A percentile compares a stretch with the other conserved stretches of the same genome.
Conservation (phyloP, 1,140 invertebrate genomes). For the Lucilia cuprina region DNA sequence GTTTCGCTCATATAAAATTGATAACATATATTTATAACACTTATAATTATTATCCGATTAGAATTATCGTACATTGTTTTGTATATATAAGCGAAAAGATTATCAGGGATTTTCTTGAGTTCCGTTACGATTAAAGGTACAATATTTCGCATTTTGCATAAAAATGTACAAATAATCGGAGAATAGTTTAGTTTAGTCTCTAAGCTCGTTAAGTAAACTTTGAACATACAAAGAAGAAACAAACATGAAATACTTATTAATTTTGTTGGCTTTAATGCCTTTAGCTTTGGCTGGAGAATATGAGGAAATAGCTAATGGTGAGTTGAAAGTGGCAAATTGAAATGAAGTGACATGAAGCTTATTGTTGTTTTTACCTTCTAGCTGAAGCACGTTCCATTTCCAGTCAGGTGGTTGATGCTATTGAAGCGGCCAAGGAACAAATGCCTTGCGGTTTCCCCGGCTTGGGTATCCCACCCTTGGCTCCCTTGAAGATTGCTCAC, state of each 20-base stretch:
- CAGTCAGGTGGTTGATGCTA: conserved; percentile 41
- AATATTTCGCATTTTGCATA: background rate
- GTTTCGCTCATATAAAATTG: too few relatives aligned
- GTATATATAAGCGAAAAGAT: background rate
- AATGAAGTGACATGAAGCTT: background rate
- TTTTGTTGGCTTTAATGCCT: conserved; percentile 44
- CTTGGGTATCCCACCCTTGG: conserved; percentile 50
- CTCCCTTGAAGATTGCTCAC: conserved; percentile 43
- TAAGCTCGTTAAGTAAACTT: conserved; percentile 20
- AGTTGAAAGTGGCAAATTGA: background rate
- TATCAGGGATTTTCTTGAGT: background rate
- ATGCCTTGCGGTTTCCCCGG: conserved; percentile 47
- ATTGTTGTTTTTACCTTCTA: conserved; percentile 8
- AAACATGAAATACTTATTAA: conserved; percentile 48
- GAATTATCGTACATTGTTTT: background rate
- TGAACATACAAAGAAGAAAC: conserved; percentile 36
- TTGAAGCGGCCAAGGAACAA: conserved; percentile 45
- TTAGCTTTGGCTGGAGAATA: conserved; percentile 43
- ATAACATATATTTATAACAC: background rate
- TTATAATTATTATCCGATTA: background rate
- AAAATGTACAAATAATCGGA: background rate
- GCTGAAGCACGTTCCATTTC: conserved; percentile 47
- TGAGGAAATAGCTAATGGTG: conserved; percentile 37
- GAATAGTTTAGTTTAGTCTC: conserved; percentile 26
- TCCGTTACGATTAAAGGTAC: background rate